These are phyloP conservation scores for Drosophila glabriapex DNA, from an alignment of 2,888 invertebrate genomes.

Conservation along the genomic window DNA sequence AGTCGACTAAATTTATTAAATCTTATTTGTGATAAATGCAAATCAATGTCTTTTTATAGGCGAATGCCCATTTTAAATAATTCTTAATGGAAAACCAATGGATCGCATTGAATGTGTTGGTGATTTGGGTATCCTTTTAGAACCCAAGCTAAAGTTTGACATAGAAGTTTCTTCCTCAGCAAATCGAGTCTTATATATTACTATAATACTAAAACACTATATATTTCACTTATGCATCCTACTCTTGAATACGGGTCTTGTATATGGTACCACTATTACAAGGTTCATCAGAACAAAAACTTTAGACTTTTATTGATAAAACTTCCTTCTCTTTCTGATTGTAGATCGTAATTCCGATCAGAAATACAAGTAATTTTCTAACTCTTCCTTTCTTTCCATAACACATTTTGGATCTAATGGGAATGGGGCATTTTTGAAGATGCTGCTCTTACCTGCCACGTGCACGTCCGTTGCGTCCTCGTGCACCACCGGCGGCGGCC, in stretches of 20 bases:
- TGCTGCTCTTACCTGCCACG: slow-evolving; percentile 73
- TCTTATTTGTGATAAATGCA: neutral
- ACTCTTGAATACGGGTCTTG: neutral
- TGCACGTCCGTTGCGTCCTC: slow-evolving; percentile 62
- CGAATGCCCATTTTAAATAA: neutral
- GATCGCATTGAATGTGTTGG: too few relatives aligned
- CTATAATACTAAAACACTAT: neutral
- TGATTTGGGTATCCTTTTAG: neutral
- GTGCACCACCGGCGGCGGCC: slow-evolving; percentile 54
- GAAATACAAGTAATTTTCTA: neutral
- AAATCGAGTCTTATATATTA: neutral
- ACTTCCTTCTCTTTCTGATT: neutral
- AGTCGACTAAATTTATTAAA: neutral
- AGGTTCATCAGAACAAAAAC: neutral
- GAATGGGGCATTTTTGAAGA: neutral
- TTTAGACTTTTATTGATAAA: neutral
- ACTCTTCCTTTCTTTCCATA: neutral
- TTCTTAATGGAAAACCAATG: neutral
- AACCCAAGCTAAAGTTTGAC: neutral
- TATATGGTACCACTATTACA: neutral
- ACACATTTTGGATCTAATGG: neutral
- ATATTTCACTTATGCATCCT: neutral
- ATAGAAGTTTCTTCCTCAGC: neutral
- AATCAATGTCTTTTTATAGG: neutral
- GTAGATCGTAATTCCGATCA: neutral